Evolutionary conservation across 2,888 invertebrate species (phyloP), one percentile per base, ranked within the genome.

Genomic region (Drosophila testacea): DNA sequence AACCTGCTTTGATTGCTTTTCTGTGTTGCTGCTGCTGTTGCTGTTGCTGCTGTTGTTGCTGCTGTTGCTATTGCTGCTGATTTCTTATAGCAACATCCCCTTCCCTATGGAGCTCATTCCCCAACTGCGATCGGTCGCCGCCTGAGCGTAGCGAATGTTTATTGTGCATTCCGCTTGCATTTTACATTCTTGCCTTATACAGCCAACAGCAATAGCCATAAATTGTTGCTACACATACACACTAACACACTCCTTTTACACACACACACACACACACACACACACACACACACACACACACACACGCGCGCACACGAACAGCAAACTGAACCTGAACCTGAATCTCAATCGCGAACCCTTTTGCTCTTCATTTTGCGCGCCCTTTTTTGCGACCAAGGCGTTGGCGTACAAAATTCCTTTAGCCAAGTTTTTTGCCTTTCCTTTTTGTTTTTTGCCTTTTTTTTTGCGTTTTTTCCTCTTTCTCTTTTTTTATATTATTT

Each of bases 91-190:
- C 22, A 22, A 22, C 22, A 22, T 0, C 13, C 6, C 27, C 1
- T 9, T 9, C 28, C 16, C 38, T 27, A 32, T 7, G 22, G 27
- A 46, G 50, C 41, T 30, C 13, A 42, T 51, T 71, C 56, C 55
- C 64, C 69, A 74, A 64, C 64, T 41, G 72, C 41, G 72, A 65
- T 72, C 71, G 52, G 47, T 65, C 55, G 56, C 70, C 56, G 50
- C 44, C 72, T 51, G 73, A 82, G 81, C 89, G 83, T 87, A 82
- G 89, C 90, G 85, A 89, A 88, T 88, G 85, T 89, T 89, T 89
- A 88, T 87, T 89, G 85, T 82, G 78, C 88, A 88, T 89, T 90
- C 83, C 90, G 81, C 78, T 88, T 86, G 86, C 87, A 84, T 89
- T 88, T 81, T 86, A 78, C 84, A 84, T 81, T 86, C 79, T 79